Percentiles rank a stretch among this genome's conserved stretches.
These are phyloP conservation scores for Acleris cristana DNA, from an alignment of 2,888 invertebrate genomes.

Conservation along the genomic window DNA sequence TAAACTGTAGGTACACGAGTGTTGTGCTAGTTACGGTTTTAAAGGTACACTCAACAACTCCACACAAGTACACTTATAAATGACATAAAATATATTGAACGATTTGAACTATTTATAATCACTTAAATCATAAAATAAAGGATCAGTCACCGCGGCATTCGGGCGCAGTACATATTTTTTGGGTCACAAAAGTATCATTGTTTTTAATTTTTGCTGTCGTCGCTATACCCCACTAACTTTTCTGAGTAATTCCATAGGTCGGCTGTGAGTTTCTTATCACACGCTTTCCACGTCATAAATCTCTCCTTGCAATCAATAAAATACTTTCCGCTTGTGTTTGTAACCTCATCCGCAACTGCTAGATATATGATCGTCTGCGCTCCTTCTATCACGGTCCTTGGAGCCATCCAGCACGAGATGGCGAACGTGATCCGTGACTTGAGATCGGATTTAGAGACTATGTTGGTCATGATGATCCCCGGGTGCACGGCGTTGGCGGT, in stretches of 20 bases:
- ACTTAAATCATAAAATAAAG: too few relatives aligned
- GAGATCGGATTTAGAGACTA: conserved; percentile 86
- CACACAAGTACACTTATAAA: too few relatives aligned
- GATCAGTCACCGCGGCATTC: too few relatives aligned
- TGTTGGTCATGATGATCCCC: conserved; percentile 89
- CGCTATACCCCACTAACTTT: conserved; percentile 10
- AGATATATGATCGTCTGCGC: conserved; percentile 88
- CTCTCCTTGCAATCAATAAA: conserved; percentile 84
- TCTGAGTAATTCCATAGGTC: conserved; percentile 26
- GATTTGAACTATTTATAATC: too few relatives aligned
- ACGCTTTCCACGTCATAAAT: conserved; percentile 7
- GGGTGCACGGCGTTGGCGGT: conserved; percentile 91
- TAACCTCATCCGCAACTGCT: conserved; percentile 87
- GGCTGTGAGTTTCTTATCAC: conserved; percentile 9
- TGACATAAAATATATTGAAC: too few relatives aligned
- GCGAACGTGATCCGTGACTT: conserved; percentile 67
- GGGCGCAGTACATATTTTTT: too few relatives aligned
- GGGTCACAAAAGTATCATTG: too few relatives aligned
- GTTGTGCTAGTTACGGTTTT: too few relatives aligned
- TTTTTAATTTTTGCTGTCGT: neutral
- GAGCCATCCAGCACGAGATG: conserved; percentile 83
- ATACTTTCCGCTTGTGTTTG: conserved; percentile 86
- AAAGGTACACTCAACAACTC: too few relatives aligned
- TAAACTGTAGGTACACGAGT: too few relatives aligned
- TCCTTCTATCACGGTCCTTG: conserved; percentile 86